Conservation (phyloP, 1,140 invertebrate species). For the Aphelenchoides fujianensis region DNA sequence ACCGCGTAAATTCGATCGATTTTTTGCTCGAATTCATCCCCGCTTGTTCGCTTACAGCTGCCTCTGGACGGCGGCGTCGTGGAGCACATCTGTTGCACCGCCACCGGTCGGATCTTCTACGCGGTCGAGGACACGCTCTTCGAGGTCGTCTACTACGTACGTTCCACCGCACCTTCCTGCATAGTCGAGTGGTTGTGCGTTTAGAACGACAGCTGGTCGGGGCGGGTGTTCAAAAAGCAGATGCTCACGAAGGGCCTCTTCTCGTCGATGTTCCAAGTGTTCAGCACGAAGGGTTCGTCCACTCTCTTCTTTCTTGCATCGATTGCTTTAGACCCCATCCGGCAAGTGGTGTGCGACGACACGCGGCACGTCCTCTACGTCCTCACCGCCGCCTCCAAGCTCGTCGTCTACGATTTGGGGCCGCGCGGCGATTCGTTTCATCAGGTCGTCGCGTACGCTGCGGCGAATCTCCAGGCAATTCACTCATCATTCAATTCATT, state of each 20-base stretch:
- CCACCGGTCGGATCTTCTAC: constrained; percentile 84
- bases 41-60: constrained; percentile 63
- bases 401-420: constrained; percentile 69
- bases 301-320: constrained; percentile 15
- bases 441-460: constrained; percentile 64
- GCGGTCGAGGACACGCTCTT: constrained; percentile 90
- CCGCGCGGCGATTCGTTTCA: constrained; percentile 64
- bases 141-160: constrained; percentile 88
- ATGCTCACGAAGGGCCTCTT: constrained; percentile 68
- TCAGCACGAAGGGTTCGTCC: constrained; percentile 68
- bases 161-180: constrained; percentile 14
- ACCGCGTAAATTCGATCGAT: constrained; percentile 67
- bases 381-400: constrained; percentile 70
- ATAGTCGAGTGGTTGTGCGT: constrained; percentile 5
- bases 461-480: neutral
- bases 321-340: constrained; percentile 73
- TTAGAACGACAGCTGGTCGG: constrained; percentile 79
- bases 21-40: constrained; percentile 21
- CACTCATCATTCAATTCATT: constrained; percentile 63
- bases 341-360: constrained; percentile 85
- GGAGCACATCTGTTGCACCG: constrained; percentile 76
- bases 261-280: constrained; percentile 81
- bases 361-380: constrained; percentile 84
- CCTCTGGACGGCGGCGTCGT: constrained; percentile 86
- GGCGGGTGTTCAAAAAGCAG: constrained; percentile 71